Evolutionary conservation across 2,888 invertebrate species (phyloP), one percentile per base, ranked within the genome.

Genomic region (Leptinotarsa tumamoca): DNA sequence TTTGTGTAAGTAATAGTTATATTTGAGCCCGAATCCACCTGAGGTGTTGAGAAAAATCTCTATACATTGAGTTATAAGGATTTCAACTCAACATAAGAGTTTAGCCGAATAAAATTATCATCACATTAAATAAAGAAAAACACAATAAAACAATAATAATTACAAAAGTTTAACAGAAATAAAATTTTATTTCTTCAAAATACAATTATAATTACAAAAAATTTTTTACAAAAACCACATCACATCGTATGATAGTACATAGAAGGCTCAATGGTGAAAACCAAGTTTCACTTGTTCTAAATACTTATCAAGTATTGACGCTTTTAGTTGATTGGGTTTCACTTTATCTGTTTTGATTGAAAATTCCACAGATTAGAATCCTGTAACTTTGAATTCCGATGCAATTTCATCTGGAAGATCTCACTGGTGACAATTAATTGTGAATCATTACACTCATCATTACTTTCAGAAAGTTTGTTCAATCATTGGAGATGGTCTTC

Each of bases 231-330:
- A 21, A 21, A 21, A 21, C 21, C 21, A 1, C 21, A 21, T 21
- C 21, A 21, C 21, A 21, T 21, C 21, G 21, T 21, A 21, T 21
- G 21, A 21, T 21, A 21, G 88, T 98, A 98, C 97, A 98, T 98
- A 78, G 96, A 96, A 7, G 96, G 96, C 88, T 98, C 98, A 79
- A 98, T 96, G 7, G 95, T 96, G n/a, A 97, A 98, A 33, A 98
- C 96, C 15, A 98, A 0, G 98, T 97, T 89, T 98, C 97, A 66
- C 96, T 95, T 86, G 5, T 87, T 98, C 98, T 68, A 95, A 90
- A 86, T 95, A 96, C 2, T 93, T 94, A 84, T 96, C 95, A 17
- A 95, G 91, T 74, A 96, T 92, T 5, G 90, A 90, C 4, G 89
- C 89, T 83, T 93, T 93, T 54, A 93, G 88, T 4, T 89, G 88